Evolutionary conservation across 2,888 invertebrate genomes (phyloP), one percentile per base, ranked within the genome.

Genomic region (Allygus modestus): DNA sequence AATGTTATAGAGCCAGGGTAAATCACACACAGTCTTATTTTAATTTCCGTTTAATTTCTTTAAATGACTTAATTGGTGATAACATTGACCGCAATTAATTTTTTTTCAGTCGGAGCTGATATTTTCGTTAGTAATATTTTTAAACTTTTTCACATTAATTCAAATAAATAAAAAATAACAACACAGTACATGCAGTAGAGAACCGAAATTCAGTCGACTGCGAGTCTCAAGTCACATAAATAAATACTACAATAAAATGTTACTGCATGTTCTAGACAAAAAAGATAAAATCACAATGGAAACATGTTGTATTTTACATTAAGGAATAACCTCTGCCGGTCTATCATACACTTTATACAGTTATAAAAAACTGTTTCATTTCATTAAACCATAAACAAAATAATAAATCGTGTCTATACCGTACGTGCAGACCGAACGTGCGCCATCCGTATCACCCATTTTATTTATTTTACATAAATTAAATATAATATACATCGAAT

Each of bases 21-120:
- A 65, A 65, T 28, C 31, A 65, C 2, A 82, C 51, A 71, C 46
- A 69, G 69, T 58, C 73, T 75, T 26, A 54, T 83, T 83, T 83
- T 75, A 83, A 83, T 75, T 83, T 83, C 83, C 58, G 75, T 83
- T 83, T 83, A 83, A 83, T 83, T 83, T 83, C 83, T 75, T 83
- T 83, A 83, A 75, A 83, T 83, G 83, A 75, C 83, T 83, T 33
- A 83, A 75, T 83, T 75, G 83, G 83, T 83, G 83, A 83, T 83
- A 83, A 83, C 83, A 83, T 54, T 75, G 83, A 83, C 75, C 75
- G 83, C 75, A 83, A 58, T 83, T 83, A 65, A n/a, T 69, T 75
- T 75, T n/a, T 77, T 58, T 77, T 77, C 77, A 77, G 77, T 77
- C 41, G 28, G 5, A 77, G 46, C 77, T 79, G 28, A 54, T 15